phyloP scores from a whole-genome alignment of 2,797 vertebrate genomes.

The Urosaurus nigricauda region DNA sequence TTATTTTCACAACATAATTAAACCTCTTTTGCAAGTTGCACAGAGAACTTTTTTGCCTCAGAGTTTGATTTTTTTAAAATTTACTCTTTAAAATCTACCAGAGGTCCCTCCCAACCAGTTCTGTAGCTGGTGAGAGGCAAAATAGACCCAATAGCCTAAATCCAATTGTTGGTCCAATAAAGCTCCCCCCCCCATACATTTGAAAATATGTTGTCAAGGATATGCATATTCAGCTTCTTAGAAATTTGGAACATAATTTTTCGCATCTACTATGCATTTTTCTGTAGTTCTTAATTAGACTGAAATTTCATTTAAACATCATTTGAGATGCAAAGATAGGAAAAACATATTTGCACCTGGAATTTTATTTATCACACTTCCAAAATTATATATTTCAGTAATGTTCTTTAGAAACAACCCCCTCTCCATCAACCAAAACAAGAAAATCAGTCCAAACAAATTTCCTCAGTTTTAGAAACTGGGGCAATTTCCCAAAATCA shows the following conservation, averaged over 20 bases:
- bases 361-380: not conserved
- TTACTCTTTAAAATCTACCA: too few species aligned
- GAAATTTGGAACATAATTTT: not conserved
- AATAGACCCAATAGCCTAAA: too few species aligned
- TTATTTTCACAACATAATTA: not conserved
- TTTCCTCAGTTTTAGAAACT: conserved; percentile 57
- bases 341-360: not conserved
- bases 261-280: not conserved
- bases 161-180: too few species aligned
- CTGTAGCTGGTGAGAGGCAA: too few species aligned
- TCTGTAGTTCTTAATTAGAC: not conserved
- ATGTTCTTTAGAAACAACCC: not conserved
- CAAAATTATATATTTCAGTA: not conserved
- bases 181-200: too few species aligned
- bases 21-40: not conserved
- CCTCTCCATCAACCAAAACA: not conserved
- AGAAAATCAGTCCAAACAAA: not conserved
- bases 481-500: conserved; percentile 9
- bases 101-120: too few species aligned
- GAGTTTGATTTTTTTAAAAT: too few species aligned
- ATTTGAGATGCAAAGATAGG: not conserved
- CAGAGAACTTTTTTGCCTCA: not conserved
- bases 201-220: not conserved
- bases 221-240: not conserved
- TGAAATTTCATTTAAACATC: not conserved